These are phyloP conservation scores for Hirtodrosophila histrioides DNA, from an alignment of 2,888 invertebrate species.

Conservation along the genomic window DNA sequence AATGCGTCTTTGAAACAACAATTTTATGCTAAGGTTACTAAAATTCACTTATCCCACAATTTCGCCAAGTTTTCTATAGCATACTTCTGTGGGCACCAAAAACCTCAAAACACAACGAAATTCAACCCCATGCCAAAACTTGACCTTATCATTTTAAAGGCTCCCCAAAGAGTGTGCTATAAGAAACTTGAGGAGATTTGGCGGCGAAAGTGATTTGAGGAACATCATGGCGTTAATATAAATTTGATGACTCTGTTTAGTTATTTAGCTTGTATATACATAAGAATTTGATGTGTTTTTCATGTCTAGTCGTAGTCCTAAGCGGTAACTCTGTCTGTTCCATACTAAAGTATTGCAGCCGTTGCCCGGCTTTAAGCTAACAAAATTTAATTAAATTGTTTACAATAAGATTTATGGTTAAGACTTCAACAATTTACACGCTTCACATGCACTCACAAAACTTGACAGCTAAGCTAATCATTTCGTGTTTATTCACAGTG, in stretches of 20 bases:
- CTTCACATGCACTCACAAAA: conserved; percentile 16
- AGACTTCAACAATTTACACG: conserved; percentile 28
- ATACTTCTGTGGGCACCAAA: conserved; percentile 3
- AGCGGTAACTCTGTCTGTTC: conserved; percentile 36
- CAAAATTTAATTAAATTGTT: conserved; percentile 31
- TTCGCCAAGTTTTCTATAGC: no score
- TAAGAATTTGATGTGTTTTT: conserved; percentile 40
- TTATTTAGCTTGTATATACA: conserved; percentile 36
- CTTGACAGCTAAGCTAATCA: conserved; percentile 7
- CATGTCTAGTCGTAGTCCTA: conserved; percentile 51
- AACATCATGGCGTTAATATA: conserved; percentile 14
- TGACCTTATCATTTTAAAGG: conserved; percentile 8
- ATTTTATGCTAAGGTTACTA: no score
- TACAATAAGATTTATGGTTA: conserved; percentile 28
- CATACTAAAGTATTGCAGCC: conserved; percentile 64
- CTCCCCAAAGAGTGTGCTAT: conserved; percentile 5
- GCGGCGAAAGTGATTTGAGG: conserved; percentile 10
- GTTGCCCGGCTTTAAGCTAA: conserved; percentile 68
- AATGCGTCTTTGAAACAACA: no score
- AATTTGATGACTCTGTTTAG: conserved; percentile 26
- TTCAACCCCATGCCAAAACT: not conserved
- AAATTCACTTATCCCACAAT: no score
- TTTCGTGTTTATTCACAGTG: conserved; percentile 29
- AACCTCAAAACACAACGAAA: conserved; percentile 1
- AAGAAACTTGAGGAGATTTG: conserved; percentile 10